Conservation (phyloP, 1,140 invertebrate genomes). For the Trichogramma pretiosum region DNA sequence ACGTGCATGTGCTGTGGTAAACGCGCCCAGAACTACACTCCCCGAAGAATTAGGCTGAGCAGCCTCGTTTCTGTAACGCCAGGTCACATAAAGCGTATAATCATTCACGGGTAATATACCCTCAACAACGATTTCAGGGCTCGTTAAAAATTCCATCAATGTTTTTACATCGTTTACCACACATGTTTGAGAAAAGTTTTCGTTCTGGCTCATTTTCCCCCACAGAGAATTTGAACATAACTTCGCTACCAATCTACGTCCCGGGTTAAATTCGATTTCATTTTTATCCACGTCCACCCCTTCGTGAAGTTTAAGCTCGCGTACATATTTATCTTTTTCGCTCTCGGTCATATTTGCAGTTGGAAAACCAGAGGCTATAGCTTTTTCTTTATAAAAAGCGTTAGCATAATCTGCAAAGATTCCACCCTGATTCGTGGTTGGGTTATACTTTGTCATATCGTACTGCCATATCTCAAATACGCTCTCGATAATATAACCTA, state of each 20-base stretch:
- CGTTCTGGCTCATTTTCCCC: not conserved
- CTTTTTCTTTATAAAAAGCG: not conserved
- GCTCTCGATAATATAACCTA: not conserved
- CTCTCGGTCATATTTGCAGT: not conserved
- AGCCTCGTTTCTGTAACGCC: slow-evolving; percentile 30
- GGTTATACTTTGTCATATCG: not conserved
- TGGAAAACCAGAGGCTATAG: not conserved
- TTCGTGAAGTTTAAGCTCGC: no score
- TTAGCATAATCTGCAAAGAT: not conserved
- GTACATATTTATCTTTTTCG: not conserved
- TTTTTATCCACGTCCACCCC: no score
- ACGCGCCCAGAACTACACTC: slow-evolving; percentile 35
- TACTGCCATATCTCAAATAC: not conserved
- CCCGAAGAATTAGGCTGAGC: slow-evolving; percentile 9
- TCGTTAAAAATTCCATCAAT: not conserved
- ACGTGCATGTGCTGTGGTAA: slow-evolving; percentile 36
- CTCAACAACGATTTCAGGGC: not conserved
- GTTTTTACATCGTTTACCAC: not conserved
- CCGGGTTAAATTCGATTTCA: not conserved
- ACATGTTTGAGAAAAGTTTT: not conserved
- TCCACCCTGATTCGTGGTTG: not conserved
- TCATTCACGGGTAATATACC: slow-evolving; percentile 22
- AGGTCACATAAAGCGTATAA: not conserved
- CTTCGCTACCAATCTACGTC: not conserved
- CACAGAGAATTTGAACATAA: not conserved